A percentile compares a stretch with the other conserved stretches of the same genome.
Conservation (phyloP, 2,113 vertebrate genomes). For the Verasper variegatus region DNA sequence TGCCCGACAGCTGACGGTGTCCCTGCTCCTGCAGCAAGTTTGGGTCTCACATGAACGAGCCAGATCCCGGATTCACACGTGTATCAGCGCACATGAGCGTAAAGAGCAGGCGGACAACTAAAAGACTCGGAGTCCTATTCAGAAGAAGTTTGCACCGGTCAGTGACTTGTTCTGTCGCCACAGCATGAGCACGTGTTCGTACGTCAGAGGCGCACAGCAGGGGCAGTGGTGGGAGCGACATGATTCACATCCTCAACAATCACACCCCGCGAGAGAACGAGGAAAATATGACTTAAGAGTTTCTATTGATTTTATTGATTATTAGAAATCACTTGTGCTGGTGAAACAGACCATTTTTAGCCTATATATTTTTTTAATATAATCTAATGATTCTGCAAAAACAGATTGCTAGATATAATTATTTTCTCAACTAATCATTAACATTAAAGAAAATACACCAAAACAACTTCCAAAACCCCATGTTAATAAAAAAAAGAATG, state of each 20-base stretch:
- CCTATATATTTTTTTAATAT: no score
- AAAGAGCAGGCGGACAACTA: no score
- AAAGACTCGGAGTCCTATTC: no score
- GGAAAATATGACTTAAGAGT: background rate
- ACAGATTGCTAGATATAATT: no score
- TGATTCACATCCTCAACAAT: background rate
- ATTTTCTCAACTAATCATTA: no score
- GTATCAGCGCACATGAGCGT: background rate
- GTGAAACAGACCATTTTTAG: no score
- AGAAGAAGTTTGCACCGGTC: no score
- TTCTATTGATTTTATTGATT: background rate
- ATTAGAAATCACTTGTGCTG: no score
- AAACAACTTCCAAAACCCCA: background rate
- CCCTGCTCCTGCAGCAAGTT: conserved; percentile 1
- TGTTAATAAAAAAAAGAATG: background rate
- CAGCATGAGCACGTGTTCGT: background rate
- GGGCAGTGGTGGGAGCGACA: background rate
- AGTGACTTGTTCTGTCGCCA: background rate
- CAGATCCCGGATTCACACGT: background rate
- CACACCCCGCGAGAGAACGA: no score
- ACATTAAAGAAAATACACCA: no score
- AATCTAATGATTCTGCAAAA: no score
- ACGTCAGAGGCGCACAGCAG: background rate
- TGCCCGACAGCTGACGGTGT: background rate
- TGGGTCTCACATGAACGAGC: background rate